Evolutionary conservation across 2,888 invertebrate species (phyloP).

Genomic region (Hyles lineata): DNA sequence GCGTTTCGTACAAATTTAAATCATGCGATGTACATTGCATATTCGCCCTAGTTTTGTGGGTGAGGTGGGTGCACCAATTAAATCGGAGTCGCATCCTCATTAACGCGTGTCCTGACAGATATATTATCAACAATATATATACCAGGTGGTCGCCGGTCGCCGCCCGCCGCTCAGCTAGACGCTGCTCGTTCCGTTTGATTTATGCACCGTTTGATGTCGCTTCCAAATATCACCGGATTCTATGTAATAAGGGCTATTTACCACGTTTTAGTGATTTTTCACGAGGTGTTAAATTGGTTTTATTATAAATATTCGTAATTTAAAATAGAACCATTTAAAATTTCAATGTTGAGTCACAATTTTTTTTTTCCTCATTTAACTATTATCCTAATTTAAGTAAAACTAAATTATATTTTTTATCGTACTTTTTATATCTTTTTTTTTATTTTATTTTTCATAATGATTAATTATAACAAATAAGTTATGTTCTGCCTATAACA

Average conservation of each 20-base stretch:
- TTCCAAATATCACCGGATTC: slow-evolving; percentile 41
- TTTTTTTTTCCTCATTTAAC: no score
- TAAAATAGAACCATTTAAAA: not conserved
- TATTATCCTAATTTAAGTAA: no score
- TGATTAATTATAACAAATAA: not conserved
- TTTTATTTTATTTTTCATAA: not conserved
- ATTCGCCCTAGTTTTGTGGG: slow-evolving; percentile 48
- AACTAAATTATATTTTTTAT: no score
- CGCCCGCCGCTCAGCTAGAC: slow-evolving; percentile 40
- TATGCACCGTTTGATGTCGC: slow-evolving; percentile 57
- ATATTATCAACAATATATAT: slow-evolving; percentile 58
- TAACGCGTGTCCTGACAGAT: slow-evolving; percentile 64
- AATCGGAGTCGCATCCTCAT: slow-evolving; percentile 60
- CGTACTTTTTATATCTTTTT: no score
- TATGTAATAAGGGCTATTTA: slow-evolving; percentile 12
- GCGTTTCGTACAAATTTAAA: slow-evolving; percentile 19
- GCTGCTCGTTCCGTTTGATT: slow-evolving; percentile 50
- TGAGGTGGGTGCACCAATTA: slow-evolving; percentile 54
- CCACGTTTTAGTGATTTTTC: not conserved
- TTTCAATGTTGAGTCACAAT: not conserved
- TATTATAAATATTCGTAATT: not conserved
- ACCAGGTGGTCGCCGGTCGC: slow-evolving; percentile 45
- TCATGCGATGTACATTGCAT: slow-evolving; percentile 6
- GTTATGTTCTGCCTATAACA: not conserved
- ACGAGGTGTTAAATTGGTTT: slow-evolving; percentile 10